These are phyloP conservation scores for Campoplex nolae DNA, from an alignment of 2,888 invertebrate genomes.

Conservation along the genomic window DNA sequence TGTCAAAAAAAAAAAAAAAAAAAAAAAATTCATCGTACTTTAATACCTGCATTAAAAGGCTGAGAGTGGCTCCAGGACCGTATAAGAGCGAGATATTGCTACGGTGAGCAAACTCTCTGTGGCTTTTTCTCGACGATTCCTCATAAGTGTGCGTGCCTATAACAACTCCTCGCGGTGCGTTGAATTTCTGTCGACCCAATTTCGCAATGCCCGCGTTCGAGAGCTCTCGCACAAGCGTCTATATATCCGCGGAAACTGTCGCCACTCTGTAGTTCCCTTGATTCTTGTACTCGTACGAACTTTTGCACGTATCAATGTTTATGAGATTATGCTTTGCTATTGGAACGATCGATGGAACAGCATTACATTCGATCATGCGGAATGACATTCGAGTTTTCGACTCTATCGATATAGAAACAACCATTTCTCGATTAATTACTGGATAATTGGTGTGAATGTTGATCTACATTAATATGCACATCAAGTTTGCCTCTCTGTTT, in stretches of 20 bases:
- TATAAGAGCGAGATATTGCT: constrained; percentile 55
- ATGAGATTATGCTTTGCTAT: constrained; percentile 6
- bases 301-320: constrained; percentile 18
- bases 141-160: constrained; percentile 21
- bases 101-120: constrained; percentile 43
- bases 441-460: neutral
- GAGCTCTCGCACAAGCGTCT: constrained; percentile 47
- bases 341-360: neutral
- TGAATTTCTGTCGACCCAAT: constrained; percentile 83
- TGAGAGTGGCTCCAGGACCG: constrained; percentile 48
- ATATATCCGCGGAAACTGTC: constrained; percentile 63
- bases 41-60: constrained; percentile 41
- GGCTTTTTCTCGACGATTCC: constrained; percentile 38
- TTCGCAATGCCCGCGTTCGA: constrained; percentile 77
- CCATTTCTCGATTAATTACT: neutral
- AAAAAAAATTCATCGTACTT: neutral
- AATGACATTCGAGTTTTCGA: constrained; percentile 21
- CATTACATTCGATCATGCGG: constrained; percentile 15
- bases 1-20: neutral
- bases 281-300: neutral
- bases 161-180: constrained; percentile 60
- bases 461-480: neutral
- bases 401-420: neutral
- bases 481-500: neutral
- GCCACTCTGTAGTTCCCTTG: constrained; percentile 31